Evolutionary conservation across 2,113 vertebrate species (phyloP).

Genomic region (Indri indri): DNA sequence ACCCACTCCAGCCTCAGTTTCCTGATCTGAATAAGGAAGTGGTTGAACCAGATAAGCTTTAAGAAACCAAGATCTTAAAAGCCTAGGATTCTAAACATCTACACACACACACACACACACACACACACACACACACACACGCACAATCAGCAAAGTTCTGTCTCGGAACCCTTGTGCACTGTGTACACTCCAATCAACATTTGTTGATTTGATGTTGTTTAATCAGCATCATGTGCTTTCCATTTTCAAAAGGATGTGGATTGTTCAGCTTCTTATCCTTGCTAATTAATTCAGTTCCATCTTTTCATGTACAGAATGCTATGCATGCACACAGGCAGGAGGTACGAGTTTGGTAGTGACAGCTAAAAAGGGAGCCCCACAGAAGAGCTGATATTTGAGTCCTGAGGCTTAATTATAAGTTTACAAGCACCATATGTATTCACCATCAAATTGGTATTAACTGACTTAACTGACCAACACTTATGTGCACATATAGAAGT

Average conservation of each 20-base stretch:
- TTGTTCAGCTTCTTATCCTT: background rate
- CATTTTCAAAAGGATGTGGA: conserved; percentile 63
- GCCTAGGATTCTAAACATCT: background rate
- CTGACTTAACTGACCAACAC: too few relatives aligned
- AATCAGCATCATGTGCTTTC: conserved; percentile 60
- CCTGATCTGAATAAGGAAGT: conserved; percentile 70
- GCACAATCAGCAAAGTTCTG: background rate
- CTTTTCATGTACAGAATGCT: background rate
- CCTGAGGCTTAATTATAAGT: background rate
- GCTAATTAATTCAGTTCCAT: conserved; percentile 51
- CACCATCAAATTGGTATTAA: too few relatives aligned
- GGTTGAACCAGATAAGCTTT: conserved; percentile 51
- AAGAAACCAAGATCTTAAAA: conserved; percentile 39
- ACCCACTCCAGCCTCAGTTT: conserved; percentile 65
- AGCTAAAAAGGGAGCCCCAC: background rate
- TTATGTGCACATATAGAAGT: too few relatives aligned
- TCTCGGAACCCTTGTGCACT: background rate
- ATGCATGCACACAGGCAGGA: accelerated
- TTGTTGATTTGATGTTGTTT: conserved; percentile 18
- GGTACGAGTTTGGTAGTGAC: background rate
- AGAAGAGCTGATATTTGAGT: background rate
- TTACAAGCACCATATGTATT: too few relatives aligned
- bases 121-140: background rate
- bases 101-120: background rate
- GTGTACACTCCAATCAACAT: background rate